Conservation (phyloP, 2,113 vertebrate genomes). For the Actenoides hombroni region DNA sequence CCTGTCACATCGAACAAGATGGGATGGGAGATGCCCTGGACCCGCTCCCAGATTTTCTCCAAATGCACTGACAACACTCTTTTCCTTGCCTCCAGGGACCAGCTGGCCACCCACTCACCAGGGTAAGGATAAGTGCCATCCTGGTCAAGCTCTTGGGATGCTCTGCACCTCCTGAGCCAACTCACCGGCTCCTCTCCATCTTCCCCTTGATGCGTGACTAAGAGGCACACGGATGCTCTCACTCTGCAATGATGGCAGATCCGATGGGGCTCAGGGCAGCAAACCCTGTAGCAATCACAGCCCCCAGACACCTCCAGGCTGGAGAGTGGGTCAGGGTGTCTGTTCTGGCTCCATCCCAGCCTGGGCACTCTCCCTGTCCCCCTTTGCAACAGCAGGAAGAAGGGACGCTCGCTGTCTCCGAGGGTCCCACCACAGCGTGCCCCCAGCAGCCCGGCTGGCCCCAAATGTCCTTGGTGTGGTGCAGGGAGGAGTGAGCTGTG, state of each 20-base stretch:
- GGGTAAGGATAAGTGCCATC: not conserved
- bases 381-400: not conserved
- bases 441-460: not conserved
- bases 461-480: fast-evolving
- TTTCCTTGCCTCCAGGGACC: not conserved
- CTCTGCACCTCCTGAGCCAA: not conserved
- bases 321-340: not conserved
- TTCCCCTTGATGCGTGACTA: too few relatives aligned
- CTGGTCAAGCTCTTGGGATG: not conserved
- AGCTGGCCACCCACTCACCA: not conserved
- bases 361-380: not conserved
- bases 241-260: fast-evolving
- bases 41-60: not conserved
- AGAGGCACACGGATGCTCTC: not conserved
- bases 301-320: not conserved
- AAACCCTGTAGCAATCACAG: not conserved
- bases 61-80: not conserved
- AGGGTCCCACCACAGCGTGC: not conserved
- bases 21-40: not conserved
- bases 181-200: not conserved
- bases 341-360: not conserved
- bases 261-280: not conserved
- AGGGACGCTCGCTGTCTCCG: not conserved
- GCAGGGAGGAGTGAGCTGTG: not conserved
- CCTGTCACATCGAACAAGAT: fast-evolving